Evolutionary conservation across 2,113 vertebrate genomes (phyloP).

Genomic region (Actenoides lindsayi): DNA sequence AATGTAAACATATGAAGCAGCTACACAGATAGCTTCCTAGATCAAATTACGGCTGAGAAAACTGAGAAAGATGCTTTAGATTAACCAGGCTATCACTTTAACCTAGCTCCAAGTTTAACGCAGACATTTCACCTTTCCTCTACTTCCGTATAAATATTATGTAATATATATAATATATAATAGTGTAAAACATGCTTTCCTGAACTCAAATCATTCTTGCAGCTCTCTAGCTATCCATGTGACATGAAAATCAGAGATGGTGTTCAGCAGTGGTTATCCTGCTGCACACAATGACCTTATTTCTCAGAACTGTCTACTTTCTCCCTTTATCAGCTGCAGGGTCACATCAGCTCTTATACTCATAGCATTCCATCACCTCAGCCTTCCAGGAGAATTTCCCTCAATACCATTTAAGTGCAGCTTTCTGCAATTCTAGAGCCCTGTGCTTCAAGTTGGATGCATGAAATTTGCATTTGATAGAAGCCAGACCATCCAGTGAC

Average conservation of each 20-base stretch:
- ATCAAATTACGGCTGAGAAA: not conserved
- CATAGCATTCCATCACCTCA: not conserved
- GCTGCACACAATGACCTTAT: not conserved
- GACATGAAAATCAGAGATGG: not conserved
- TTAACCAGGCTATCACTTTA: not conserved
- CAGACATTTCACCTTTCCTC: not conserved
- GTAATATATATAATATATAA: no score
- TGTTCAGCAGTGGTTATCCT: not conserved
- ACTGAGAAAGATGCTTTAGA: not conserved
- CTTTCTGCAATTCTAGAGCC: not conserved
- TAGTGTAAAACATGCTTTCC: not conserved
- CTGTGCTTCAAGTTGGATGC: no score
- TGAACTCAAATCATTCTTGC: not conserved
- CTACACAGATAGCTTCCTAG: not conserved
- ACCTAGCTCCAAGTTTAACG: not conserved
- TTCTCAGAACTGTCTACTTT: not conserved
- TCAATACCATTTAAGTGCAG: not conserved
- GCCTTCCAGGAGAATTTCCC: not conserved
- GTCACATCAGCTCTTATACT: not conserved
- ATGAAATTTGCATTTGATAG: accelerated
- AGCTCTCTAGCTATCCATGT: not conserved
- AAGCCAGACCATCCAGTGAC: not conserved
- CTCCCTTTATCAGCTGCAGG: not conserved
- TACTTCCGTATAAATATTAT: not conserved
- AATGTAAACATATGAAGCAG: not conserved